Conservation (phyloP, 2,797 vertebrate genomes). For the Triplophysa bombifrons region DNA sequence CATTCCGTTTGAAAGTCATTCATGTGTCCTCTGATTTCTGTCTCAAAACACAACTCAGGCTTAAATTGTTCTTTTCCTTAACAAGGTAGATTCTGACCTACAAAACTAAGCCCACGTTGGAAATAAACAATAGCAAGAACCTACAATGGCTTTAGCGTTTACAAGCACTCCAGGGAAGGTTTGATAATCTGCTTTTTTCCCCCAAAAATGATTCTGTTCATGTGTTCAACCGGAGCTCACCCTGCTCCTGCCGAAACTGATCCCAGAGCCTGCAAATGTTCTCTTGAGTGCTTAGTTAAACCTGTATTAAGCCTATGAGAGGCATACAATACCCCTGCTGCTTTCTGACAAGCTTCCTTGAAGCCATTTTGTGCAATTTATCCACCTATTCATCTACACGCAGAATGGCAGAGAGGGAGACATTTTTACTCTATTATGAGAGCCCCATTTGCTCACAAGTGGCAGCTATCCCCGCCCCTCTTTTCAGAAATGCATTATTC, state of each 20-base stretch:
- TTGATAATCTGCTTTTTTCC: conserved; percentile 17
- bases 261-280: conserved; percentile 64
- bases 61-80: neutral
- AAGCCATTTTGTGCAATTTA: conserved; percentile 61
- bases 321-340: conserved; percentile 57
- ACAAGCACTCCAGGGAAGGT: conserved; percentile 12
- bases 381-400: conserved; percentile 63
- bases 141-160: conserved; percentile 1
- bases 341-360: conserved; percentile 65
- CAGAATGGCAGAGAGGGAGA: conserved; percentile 53
- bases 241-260: conserved; percentile 33
- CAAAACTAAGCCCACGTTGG: conserved; percentile 3
- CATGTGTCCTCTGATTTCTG: neutral
- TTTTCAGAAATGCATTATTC: conserved; percentile 71
- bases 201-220: conserved; percentile 2
- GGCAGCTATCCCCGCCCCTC: conserved; percentile 49
- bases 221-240: conserved; percentile 13
- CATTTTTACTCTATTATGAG: conserved; percentile 58
- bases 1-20: neutral
- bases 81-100: neutral
- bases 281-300: conserved; percentile 68
- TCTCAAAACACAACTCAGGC: neutral
- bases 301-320: conserved; percentile 65
- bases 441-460: conserved; percentile 63
- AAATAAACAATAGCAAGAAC: conserved; percentile 32